phyloP scores from a whole-genome alignment of 2,797 vertebrate genomes.

The Nothura maculosa region DNA sequence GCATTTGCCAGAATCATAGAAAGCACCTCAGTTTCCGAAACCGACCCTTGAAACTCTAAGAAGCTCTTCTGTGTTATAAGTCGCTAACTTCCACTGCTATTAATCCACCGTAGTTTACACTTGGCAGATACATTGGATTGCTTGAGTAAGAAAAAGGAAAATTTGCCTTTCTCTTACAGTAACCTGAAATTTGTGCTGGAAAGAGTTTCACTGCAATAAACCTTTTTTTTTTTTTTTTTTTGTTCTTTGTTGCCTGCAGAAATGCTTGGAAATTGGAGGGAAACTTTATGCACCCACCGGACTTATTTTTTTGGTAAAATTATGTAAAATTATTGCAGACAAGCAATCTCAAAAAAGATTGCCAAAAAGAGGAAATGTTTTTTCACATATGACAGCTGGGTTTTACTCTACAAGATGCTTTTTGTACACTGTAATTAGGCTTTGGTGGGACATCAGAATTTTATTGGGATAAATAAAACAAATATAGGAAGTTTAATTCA shows the following conservation, averaged over 20 bases:
- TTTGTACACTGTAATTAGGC: fast-evolving
- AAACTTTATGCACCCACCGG: neutral
- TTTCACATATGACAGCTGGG: neutral
- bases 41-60: neutral
- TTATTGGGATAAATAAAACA: neutral
- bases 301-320: slow-evolving; percentile 22
- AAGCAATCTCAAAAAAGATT: neutral
- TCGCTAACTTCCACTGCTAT: neutral
- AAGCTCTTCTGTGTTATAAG: neutral
- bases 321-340: neutral
- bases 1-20: slow-evolving; percentile 16
- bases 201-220: slow-evolving; percentile 13
- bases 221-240: neutral
- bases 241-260: neutral
- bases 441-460: neutral
- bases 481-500: neutral
- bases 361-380: slow-evolving; percentile 5
- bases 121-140: neutral
- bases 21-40: neutral
- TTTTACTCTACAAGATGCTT: neutral
- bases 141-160: neutral
- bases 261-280: neutral
- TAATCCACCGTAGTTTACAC: neutral
- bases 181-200: neutral
- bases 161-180: neutral